These are phyloP conservation scores for Falco columbarius DNA, from an alignment of 2,797 vertebrate genomes.

Conservation along the genomic window DNA sequence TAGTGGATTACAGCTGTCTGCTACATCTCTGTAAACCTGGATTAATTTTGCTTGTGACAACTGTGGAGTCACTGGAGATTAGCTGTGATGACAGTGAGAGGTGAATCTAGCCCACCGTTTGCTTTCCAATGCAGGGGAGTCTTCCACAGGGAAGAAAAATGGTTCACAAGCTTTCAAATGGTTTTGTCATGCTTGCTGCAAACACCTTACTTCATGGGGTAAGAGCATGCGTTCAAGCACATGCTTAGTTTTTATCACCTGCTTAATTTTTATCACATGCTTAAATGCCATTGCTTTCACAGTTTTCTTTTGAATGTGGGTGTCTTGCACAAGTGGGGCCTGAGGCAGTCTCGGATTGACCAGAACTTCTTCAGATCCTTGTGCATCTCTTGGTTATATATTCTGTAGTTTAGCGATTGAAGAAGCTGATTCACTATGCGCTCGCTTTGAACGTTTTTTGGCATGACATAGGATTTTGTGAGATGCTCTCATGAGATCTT, in stretches of 20 bases:
- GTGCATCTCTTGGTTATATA: neutral
- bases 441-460: conserved; percentile 22
- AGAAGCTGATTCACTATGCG: neutral
- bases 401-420: neutral
- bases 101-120: neutral
- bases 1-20: neutral
- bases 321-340: neutral
- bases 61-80: neutral
- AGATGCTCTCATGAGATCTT: conserved; percentile 26
- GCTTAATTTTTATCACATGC: neutral
- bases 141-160: neutral
- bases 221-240: neutral
- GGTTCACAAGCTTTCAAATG: neutral
- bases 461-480: neutral
- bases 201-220: neutral
- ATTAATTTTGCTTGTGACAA: conserved; percentile 31
- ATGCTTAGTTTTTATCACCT: neutral
- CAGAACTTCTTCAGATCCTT: conserved; percentile 38
- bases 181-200: neutral
- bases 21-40: conserved; percentile 8
- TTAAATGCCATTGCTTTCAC: neutral
- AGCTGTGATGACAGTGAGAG: neutral
- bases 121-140: neutral
- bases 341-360: conserved; percentile 27
- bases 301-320: neutral